These are phyloP conservation scores for Heliconius himera DNA, from an alignment of 1,140 invertebrate genomes.

Conservation along the genomic window DNA sequence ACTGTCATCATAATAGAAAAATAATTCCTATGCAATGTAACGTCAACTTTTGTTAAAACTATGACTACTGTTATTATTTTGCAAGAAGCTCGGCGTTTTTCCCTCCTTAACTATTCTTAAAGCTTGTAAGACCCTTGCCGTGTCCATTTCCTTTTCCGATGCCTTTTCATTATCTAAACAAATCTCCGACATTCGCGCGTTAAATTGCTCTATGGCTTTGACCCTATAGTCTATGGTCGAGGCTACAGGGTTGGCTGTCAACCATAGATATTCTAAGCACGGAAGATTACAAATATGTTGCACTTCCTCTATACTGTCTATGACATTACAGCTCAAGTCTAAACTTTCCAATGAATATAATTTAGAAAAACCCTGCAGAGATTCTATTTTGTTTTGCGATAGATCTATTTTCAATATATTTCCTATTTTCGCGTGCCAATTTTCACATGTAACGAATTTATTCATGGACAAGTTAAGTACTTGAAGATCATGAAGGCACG, in stretches of 20 bases:
- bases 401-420: constrained; percentile 94
- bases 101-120: constrained; percentile 84
- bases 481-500: constrained; percentile 88
- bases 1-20: neutral
- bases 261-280: constrained; percentile 91
- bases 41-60: constrained; percentile 73
- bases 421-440: constrained; percentile 92
- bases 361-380: constrained; percentile 90
- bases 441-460: constrained; percentile 85
- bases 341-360: constrained; percentile 92
- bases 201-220: constrained; percentile 92
- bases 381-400: constrained; percentile 91
- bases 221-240: constrained; percentile 93
- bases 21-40: neutral
- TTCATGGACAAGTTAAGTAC: constrained; percentile 91
- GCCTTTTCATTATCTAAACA: constrained; percentile 93
- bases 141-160: constrained; percentile 94
- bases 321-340: constrained; percentile 93
- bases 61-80: constrained; percentile 69
- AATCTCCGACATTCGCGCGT: constrained; percentile 88
- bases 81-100: constrained; percentile 73
- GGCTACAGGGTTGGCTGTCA: constrained; percentile 95
- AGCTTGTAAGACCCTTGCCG: constrained; percentile 93
- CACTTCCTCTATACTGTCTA: constrained; percentile 91
- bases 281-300: constrained; percentile 90